Conservation (phyloP, 2,797 vertebrate genomes). For the Dendrocincla fuliginosa region DNA sequence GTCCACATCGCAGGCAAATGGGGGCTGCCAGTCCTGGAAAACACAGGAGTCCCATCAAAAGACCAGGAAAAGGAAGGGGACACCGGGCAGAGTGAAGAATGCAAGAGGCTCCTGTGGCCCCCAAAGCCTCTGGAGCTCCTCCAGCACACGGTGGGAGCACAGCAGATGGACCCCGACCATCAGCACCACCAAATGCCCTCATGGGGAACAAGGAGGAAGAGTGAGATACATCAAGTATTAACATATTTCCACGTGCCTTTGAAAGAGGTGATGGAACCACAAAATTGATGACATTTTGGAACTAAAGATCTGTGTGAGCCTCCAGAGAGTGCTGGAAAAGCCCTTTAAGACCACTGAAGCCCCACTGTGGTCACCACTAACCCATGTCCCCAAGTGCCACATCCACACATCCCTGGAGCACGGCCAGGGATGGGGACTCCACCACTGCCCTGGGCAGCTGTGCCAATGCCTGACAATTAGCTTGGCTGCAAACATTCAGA, state of each 20-base stretch:
- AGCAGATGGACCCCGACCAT: rapidly evolving
- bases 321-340: background rate
- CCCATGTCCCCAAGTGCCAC: background rate
- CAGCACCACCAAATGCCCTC: background rate
- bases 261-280: background rate
- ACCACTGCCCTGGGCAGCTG: background rate
- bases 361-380: background rate
- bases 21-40: conserved; percentile 94
- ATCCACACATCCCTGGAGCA: background rate
- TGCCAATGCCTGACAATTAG: background rate
- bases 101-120: rapidly evolving
- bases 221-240: rapidly evolving
- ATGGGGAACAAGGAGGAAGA: rapidly evolving
- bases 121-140: background rate
- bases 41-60: conserved; percentile 32
- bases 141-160: rapidly evolving
- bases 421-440: background rate
- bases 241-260: background rate
- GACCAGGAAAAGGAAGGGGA: background rate
- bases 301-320: background rate
- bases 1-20: conserved; percentile 97
- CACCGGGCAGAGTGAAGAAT: background rate
- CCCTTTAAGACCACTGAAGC: background rate
- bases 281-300: background rate
- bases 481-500: background rate